Evolutionary conservation across 2,113 vertebrate species (phyloP), one percentile per base, ranked within the genome.

Genomic region (Poeciliopsis retropinna): DNA sequence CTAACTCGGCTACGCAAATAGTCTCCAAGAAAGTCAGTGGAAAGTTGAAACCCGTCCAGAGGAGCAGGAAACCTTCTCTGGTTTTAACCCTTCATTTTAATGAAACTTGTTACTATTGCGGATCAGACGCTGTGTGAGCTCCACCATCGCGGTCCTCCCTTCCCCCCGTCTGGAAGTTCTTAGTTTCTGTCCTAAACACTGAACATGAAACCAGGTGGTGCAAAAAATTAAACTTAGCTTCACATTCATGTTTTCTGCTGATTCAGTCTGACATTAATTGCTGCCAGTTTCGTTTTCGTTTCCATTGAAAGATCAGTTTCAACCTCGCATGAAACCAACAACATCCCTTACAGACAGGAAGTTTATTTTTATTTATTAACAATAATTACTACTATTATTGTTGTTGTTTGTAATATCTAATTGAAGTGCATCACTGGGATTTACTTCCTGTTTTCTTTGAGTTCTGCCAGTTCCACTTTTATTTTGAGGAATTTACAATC

Each of bases 21-120:
- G 57, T 66, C 41, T 22, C 7, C 57, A 17, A 73, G 69, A 72
- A 37, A 73, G 83, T 81, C 70, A 30, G 7, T 29, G 28, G 0
- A 37, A 61, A 51, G 7, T 29, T 30, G 0, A 31, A 61, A 51
- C 4, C 22, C 6, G 17, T 19, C n/a, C 54, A 64, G 47, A 32
- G 25, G 30, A 6, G 25, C 51, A 15, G 9, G 25, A 28, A 39
- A 39, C 7, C 7, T 7, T 0, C 17, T 11, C 1, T 27, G 25
- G 8, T 51, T 34, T 34, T 5, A 29, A 13, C 15, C 12, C 8
- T 1, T 15, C 10, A 0, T 28, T 27, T 44, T 17, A 29, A 8
- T 7, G 19, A n/a, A 17, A 6, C 2, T 4, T 27, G 27, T 41
- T 44, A 10, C 12, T 17, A 13, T 17, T 10, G 12, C 5, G 27